Percentiles rank a stretch among this genome's conserved stretches.
Conservation (phyloP, 2,113 vertebrate genomes). For the Cephalopterus ornatus region DNA sequence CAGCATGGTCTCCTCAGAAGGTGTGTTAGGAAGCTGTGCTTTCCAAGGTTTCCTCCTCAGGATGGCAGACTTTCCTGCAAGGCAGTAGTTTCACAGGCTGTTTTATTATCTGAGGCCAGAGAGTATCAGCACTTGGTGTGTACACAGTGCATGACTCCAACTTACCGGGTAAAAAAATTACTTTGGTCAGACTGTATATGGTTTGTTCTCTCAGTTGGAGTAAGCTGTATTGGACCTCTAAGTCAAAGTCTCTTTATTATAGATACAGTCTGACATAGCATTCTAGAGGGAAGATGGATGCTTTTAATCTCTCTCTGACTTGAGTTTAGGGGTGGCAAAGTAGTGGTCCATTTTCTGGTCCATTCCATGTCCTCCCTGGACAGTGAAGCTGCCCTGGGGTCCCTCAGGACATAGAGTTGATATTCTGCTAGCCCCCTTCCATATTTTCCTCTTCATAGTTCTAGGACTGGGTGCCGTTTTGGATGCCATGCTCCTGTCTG, state of each 20-base stretch:
- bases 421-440: fast-evolving
- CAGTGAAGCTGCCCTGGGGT: not conserved
- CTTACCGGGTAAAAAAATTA: not conserved
- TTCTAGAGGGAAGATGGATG: not conserved
- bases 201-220: not conserved
- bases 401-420: fast-evolving
- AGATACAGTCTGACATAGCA: not conserved
- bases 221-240: not conserved
- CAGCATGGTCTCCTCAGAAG: not conserved
- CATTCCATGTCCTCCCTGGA: fast-evolving
- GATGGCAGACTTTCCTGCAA: not conserved
- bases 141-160: not conserved
- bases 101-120: not conserved
- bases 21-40: not conserved
- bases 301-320: not conserved
- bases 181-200: not conserved
- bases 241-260: not conserved
- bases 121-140: fast-evolving
- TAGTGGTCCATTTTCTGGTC: not conserved
- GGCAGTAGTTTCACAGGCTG: not conserved
- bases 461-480: not conserved
- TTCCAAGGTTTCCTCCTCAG: not conserved
- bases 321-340: not conserved
- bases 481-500: not conserved
- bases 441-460: fast-evolving